Conservation (phyloP, 2,888 invertebrate genomes). For the Willowsia nigromaculata region DNA sequence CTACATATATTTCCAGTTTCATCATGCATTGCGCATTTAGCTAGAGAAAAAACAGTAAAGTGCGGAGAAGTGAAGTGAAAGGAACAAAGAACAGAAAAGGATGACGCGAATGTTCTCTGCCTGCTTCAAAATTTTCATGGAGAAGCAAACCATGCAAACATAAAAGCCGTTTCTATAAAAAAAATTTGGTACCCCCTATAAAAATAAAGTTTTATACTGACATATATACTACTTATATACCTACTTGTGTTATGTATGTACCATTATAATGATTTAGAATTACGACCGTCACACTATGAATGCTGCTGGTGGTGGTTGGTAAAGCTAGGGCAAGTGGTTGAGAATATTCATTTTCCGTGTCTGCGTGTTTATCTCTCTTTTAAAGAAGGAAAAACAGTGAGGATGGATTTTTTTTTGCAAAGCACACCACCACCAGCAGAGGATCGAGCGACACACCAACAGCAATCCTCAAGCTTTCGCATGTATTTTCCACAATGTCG, state of each 20-base stretch:
- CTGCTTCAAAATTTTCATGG: conserved; percentile 12
- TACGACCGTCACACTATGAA: neutral
- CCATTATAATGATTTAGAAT: neutral
- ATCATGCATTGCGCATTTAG: neutral
- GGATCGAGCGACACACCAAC: neutral
- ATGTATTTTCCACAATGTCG: conserved; percentile 31
- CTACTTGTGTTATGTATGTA: too few species aligned
- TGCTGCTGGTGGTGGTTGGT: too few species aligned
- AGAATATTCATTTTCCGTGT: conserved; percentile 38
- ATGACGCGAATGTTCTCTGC: neutral
- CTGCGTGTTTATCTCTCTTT: conserved; percentile 31
- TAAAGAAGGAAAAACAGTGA: conserved; percentile 14
- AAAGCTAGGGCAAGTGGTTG: conserved; percentile 28
- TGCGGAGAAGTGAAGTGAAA: neutral
- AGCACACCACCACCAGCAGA: neutral
- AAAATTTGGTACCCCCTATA: neutral
- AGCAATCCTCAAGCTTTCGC: neutral
- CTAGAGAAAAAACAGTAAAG: neutral
- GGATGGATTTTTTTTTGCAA: conserved; percentile 20
- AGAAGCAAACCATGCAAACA: neutral
- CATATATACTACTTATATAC: too few species aligned
- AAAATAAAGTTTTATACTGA: neutral
- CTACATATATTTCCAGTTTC: neutral
- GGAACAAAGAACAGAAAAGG: conserved; percentile 21
- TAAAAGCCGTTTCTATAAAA: neutral